Percentiles rank a stretch among this genome's conserved stretches.
These are phyloP conservation scores for Muntiacus muntjak DNA, from an alignment of 2,113 vertebrate genomes.

Conservation along the genomic window DNA sequence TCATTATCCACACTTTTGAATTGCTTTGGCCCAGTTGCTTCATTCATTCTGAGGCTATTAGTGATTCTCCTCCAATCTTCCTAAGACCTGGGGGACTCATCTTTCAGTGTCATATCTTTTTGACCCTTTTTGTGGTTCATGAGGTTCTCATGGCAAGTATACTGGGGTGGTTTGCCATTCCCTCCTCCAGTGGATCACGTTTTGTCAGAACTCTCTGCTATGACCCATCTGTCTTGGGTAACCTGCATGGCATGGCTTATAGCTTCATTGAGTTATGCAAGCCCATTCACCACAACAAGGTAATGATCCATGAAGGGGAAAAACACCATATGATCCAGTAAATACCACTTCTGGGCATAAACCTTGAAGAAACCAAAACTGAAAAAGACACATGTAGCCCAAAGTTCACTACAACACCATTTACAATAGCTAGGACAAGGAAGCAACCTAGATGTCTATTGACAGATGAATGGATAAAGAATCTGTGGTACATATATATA, in stretches of 20 bases:
- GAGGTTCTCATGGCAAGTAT: not conserved
- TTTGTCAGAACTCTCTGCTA: not conserved
- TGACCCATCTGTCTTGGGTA: not conserved
- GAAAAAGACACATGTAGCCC: not conserved
- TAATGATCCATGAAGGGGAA: not conserved
- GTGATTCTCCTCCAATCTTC: not conserved
- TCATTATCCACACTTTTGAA: not conserved
- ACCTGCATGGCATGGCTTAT: not conserved
- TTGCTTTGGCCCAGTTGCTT: not conserved
- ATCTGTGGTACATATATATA: not conserved
- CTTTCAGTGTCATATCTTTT: not conserved
- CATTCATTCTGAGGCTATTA: not conserved
- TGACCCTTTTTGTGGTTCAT: not conserved
- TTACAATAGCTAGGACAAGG: not conserved
- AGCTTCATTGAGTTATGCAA: not conserved
- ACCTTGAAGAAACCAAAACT: not conserved
- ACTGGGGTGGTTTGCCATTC: not conserved
- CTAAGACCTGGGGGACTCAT: not conserved
- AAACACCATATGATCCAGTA: not conserved
- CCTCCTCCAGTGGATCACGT: not conserved
- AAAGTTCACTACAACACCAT: not conserved
- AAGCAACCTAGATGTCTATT: not conserved
- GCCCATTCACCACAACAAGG: not conserved
- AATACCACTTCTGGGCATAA: not conserved
- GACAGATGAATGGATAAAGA: not conserved